Conservation (phyloP, 2,797 vertebrate species). For the Semaprochilodus insignis region DNA sequence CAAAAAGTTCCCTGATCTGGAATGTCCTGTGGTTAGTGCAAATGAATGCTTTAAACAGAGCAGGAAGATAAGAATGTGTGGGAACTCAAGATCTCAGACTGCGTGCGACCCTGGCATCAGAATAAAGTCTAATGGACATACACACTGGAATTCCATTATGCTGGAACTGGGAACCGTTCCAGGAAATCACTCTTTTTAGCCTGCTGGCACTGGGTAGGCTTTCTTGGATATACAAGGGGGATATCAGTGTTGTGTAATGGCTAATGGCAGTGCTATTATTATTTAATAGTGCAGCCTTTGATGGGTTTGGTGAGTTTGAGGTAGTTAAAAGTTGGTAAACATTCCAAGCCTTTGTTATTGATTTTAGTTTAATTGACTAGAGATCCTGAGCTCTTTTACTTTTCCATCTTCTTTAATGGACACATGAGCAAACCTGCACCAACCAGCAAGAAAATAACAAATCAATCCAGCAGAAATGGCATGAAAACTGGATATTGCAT, state of each 20-base stretch:
- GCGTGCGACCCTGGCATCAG: neutral
- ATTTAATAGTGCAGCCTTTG: neutral
- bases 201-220: neutral
- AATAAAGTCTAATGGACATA: conserved; percentile 19
- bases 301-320: neutral
- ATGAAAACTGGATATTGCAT: neutral
- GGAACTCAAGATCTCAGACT: conserved; percentile 16
- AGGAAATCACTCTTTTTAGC: conserved; percentile 14
- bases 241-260: neutral
- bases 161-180: conserved; percentile 30
- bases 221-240: neutral
- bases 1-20: neutral
- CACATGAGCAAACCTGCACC: neutral
- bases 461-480: neutral
- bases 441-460: neutral
- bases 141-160: conserved; percentile 23
- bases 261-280: neutral
- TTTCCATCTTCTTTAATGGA: neutral
- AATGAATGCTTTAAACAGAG: neutral
- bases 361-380: neutral
- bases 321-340: neutral
- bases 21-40: neutral
- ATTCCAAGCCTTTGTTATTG: neutral
- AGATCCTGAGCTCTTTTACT: neutral
- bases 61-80: neutral